Evolutionary conservation across 1,140 invertebrate genomes (phyloP).

Genomic region (Oncopodura yosiiana): DNA sequence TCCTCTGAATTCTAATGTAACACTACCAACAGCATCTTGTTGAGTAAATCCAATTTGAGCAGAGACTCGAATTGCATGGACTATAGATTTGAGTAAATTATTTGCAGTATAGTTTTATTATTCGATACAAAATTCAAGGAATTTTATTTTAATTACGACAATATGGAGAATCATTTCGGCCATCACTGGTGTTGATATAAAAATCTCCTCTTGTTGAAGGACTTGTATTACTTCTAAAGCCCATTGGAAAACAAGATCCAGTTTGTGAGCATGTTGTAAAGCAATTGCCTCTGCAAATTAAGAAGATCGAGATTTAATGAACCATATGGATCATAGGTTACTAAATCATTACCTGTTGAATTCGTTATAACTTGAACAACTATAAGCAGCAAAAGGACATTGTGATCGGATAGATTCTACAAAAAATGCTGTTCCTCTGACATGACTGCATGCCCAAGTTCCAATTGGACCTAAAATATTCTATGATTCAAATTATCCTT

Average conservation of each 20-base stretch:
- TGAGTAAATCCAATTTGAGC: not conserved
- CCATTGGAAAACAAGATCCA: conserved; percentile 7
- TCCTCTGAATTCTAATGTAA: not conserved
- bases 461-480: conserved; percentile 6
- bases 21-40: not conserved
- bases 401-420: conserved; percentile 3
- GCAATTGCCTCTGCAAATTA: conserved; percentile 15
- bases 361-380: not conserved
- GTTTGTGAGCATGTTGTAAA: not conserved
- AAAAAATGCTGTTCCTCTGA: conserved; percentile 8
- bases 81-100: not conserved
- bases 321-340: not conserved
- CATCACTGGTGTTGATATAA: conserved; percentile 8
- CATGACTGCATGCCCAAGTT: conserved; percentile 22
- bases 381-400: conserved; percentile 17
- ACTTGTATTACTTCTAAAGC: not conserved
- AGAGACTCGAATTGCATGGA: not conserved
- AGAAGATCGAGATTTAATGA: not conserved
- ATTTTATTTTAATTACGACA: conserved; percentile 18
- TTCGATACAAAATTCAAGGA: not conserved
- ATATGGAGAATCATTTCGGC: conserved; percentile 5
- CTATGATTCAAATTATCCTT: too few relatives aligned
- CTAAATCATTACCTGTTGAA: conserved; percentile 19
- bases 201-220: not conserved
- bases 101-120: conserved; percentile 1